Evolutionary conservation across 2,888 invertebrate genomes (phyloP).

Genomic region (Nomada ruficornis): DNA sequence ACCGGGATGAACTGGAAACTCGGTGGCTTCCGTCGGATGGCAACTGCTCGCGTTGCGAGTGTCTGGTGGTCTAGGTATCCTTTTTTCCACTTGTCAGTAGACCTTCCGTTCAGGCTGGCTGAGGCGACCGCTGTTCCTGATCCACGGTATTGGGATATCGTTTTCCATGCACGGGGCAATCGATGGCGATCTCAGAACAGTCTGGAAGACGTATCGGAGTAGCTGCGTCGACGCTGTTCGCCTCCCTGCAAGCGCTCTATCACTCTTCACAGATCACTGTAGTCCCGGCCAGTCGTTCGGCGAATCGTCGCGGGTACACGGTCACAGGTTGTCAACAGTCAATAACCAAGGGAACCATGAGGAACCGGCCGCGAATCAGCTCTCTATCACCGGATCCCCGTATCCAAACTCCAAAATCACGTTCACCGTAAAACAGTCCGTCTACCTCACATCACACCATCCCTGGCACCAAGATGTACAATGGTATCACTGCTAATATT

Average conservation of each 20-base stretch:
- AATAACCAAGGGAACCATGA: conserved; percentile 11
- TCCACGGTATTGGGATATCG: neutral
- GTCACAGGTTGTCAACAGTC: conserved; percentile 33
- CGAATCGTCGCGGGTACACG: neutral
- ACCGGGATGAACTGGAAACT: neutral
- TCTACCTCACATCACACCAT: conserved; percentile 25
- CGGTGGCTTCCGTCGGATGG: conserved; percentile 54
- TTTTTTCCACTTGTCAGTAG: no score
- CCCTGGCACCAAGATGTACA: conserved; percentile 32
- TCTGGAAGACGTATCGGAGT: neutral
- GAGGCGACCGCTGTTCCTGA: no score
- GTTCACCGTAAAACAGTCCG: conserved; percentile 22
- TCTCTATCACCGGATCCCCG: conserved; percentile 7
- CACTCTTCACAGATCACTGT: neutral
- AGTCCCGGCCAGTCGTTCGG: neutral
- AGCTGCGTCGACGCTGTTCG: neutral
- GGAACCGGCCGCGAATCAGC: conserved; percentile 17
- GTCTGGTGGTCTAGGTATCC: no score
- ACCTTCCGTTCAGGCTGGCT: no score
- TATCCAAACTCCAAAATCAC: conserved; percentile 7
- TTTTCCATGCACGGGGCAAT: neutral
- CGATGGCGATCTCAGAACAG: neutral
- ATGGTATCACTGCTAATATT: conserved; percentile 17
- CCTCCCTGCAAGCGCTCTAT: no score
- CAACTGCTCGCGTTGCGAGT: conserved; percentile 11